These are phyloP conservation scores for Metopolophium dirhodum DNA, from an alignment of 1,140 invertebrate genomes.

Conservation along the genomic window DNA sequence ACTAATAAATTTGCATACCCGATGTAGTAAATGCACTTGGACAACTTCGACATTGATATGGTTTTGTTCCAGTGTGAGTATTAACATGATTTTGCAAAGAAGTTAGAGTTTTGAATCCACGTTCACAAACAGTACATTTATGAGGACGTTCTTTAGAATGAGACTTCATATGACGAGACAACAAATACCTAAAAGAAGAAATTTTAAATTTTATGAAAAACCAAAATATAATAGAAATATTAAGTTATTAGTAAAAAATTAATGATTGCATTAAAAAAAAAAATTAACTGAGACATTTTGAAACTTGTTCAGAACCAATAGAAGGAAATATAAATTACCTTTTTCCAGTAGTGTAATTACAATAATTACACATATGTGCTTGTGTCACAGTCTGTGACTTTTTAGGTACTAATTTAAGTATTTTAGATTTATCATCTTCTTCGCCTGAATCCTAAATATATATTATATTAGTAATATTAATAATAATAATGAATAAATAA, in stretches of 20 bases:
- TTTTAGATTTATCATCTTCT: slow-evolving; percentile 76
- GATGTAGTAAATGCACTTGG: slow-evolving; percentile 94
- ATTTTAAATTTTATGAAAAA: neutral
- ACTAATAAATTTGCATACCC: slow-evolving; percentile 65
- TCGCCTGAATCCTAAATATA: slow-evolving; percentile 68
- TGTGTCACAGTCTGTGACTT: slow-evolving; percentile 75
- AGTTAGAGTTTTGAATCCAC: slow-evolving; percentile 93
- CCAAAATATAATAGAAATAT: neutral
- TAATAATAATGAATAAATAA: neutral
- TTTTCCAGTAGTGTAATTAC: slow-evolving; percentile 88
- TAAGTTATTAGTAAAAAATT: neutral
- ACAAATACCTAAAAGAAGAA: slow-evolving; percentile 71
- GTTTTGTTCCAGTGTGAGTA: slow-evolving; percentile 94
- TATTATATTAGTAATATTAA: neutral
- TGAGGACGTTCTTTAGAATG: slow-evolving; percentile 94
- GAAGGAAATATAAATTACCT: slow-evolving; percentile 63
- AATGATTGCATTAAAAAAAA: neutral
- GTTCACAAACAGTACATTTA: slow-evolving; percentile 92
- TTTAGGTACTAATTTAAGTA: slow-evolving; percentile 72
- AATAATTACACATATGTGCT: slow-evolving; percentile 86
- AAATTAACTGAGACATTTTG: neutral
- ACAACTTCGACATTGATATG: slow-evolving; percentile 93
- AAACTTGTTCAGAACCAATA: neutral
- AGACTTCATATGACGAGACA: slow-evolving; percentile 93
- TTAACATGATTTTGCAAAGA: slow-evolving; percentile 96